phyloP scores from a whole-genome alignment of 2,113 vertebrate genomes.

The Reinhardtius hippoglossoides region DNA sequence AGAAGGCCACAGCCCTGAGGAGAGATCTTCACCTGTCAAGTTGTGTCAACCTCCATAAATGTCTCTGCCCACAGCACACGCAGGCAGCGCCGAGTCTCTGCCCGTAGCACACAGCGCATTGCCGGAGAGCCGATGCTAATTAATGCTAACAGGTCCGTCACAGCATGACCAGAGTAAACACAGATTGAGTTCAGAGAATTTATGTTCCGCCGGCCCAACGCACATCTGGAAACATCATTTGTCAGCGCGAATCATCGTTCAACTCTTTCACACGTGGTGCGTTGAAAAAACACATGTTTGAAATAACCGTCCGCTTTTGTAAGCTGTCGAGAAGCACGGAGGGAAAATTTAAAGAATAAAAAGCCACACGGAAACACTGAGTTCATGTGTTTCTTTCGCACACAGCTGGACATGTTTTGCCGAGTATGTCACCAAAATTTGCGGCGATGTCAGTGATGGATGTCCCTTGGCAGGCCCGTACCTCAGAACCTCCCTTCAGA shows the following conservation, averaged over 20 bases:
- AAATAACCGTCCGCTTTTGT: slow-evolving; percentile 52
- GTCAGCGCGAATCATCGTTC: slow-evolving; percentile 50
- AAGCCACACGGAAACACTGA: slow-evolving; percentile 67
- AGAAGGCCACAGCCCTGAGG: slow-evolving; percentile 48
- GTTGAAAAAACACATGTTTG: slow-evolving; percentile 56
- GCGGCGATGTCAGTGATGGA: slow-evolving; percentile 73
- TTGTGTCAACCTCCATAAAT: slow-evolving; percentile 58
- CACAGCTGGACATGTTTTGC: slow-evolving; percentile 77
- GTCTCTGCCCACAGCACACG: slow-evolving; percentile 40
- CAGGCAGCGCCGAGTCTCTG: not conserved
- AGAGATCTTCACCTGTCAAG: slow-evolving; percentile 60
- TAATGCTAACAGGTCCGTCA: slow-evolving; percentile 64
- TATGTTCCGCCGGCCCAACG: slow-evolving; percentile 25
- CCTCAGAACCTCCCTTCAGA: slow-evolving; percentile 52
- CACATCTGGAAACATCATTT: slow-evolving; percentile 66
- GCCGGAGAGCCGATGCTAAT: slow-evolving; percentile 63
- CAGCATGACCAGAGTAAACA: slow-evolving; percentile 55
- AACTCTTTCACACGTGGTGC: slow-evolving; percentile 46
- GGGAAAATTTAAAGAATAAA: slow-evolving; percentile 4
- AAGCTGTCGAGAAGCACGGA: slow-evolving; percentile 50
- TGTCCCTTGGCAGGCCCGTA: slow-evolving; percentile 45
- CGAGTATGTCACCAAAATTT: slow-evolving; percentile 70
- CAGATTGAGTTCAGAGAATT: slow-evolving; percentile 42
- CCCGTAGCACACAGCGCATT: slow-evolving; percentile 32
- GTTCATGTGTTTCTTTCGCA: slow-evolving; percentile 64